Conservation (phyloP, 2,113 vertebrate genomes). For the Dinomys branickii region DNA sequence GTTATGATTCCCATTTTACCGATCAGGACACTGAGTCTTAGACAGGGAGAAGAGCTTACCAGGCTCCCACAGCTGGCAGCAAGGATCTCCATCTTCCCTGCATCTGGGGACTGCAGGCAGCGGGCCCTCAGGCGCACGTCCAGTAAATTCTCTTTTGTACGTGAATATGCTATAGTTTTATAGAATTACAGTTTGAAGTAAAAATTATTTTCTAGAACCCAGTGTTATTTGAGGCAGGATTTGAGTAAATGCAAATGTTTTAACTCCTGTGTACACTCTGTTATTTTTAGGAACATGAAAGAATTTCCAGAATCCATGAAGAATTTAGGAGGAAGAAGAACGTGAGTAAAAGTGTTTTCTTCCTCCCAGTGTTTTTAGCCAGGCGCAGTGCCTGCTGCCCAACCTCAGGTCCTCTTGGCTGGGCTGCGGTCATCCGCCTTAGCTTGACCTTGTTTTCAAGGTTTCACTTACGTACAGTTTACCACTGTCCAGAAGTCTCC, state of each 20-base stretch:
- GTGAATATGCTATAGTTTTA: neutral
- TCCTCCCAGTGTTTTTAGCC: neutral
- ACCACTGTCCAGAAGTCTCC: neutral
- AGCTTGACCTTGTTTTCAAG: neutral
- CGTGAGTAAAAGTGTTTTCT: constrained; percentile 87
- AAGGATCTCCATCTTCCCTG: neutral
- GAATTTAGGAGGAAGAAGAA: constrained; percentile 95
- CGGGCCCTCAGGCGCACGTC: neutral
- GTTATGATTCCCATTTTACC: neutral
- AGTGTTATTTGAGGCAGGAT: neutral
- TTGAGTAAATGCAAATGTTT: constrained; percentile 43
- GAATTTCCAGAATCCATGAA: constrained; percentile 91
- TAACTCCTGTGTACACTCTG: constrained; percentile 40
- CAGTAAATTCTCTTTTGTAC: neutral
- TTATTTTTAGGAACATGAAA: constrained; percentile 92
- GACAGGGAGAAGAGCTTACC: neutral
- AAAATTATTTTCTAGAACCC: constrained; percentile 38
- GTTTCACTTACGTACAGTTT: neutral
- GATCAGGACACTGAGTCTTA: neutral
- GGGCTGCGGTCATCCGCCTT: neutral
- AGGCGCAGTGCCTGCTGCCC: neutral
- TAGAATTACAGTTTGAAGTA: neutral
- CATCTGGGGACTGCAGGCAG: too few species aligned
- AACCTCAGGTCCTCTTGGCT: neutral
- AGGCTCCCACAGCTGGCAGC: neutral